Evolutionary conservation across 2,113 vertebrate genomes (phyloP).

Genomic region (Pyxicephalus adspersus): DNA sequence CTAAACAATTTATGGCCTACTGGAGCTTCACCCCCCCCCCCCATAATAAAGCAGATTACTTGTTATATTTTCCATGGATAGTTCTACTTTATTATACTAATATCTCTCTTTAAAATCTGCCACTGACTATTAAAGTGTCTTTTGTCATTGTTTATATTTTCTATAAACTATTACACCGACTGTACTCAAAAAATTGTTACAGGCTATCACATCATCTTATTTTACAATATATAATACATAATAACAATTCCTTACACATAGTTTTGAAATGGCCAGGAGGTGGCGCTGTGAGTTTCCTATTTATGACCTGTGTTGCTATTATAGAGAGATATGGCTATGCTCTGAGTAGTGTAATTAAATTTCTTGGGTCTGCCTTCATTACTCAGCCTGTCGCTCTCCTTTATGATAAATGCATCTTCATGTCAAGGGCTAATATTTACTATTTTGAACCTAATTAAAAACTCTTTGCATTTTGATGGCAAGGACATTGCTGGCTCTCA

Average conservation of each 20-base stretch:
- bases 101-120: too few species aligned
- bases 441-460: conserved; percentile 60
- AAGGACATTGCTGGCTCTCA: conserved; percentile 5
- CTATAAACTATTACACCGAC: too few species aligned
- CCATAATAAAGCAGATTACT: too few species aligned
- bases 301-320: neutral
- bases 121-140: too few species aligned
- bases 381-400: conserved; percentile 60
- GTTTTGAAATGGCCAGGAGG: conserved; percentile 52
- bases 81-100: too few species aligned
- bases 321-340: neutral
- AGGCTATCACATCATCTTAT: too few species aligned
- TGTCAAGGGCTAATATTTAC: conserved; percentile 59
- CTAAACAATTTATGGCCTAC: too few species aligned
- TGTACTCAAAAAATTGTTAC: too few species aligned
- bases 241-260: neutral
- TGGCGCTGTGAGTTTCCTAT: conserved; percentile 56
- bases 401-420: conserved; percentile 55
- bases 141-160: too few species aligned
- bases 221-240: neutral
- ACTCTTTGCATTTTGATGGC: conserved; percentile 34
- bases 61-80: too few species aligned
- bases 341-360: conserved; percentile 49
- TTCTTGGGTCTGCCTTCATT: conserved; percentile 58
- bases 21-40: too few species aligned